These are phyloP conservation scores for Dendrophyllia cribrosa DNA, from an alignment of 64 coral and sea anemone genomes.

Conservation along the genomic window DNA sequence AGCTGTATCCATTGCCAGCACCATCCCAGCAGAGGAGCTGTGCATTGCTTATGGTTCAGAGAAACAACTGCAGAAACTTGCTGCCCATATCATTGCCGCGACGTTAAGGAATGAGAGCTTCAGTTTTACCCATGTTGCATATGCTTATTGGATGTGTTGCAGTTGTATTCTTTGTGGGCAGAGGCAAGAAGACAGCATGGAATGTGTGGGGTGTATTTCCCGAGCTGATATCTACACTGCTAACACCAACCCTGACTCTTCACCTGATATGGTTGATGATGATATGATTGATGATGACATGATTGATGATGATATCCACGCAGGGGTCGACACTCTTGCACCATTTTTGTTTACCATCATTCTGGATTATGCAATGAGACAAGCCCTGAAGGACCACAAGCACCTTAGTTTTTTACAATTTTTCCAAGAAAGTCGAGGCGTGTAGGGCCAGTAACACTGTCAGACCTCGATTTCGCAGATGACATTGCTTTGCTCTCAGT, in stretches of 20 bases:
- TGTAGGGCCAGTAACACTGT: no score
- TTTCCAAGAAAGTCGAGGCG: no score
- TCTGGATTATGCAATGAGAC: no score
- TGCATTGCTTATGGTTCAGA: slow-evolving; percentile 27
- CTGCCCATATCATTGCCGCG: slow-evolving; percentile 13
- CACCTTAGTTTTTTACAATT: no score
- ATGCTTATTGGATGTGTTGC: neutral
- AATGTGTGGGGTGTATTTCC: slow-evolving; percentile 7
- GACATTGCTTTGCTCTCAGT: no score
- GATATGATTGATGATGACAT: no score
- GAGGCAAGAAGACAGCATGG: slow-evolving; percentile 41
- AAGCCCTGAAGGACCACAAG: no score
- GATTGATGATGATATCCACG: no score
- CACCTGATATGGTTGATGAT: neutral
- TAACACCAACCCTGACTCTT: neutral
- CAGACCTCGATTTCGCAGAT: no score
- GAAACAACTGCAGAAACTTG: slow-evolving; percentile 9
- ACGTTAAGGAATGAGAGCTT: neutral
- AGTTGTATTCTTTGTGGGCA: slow-evolving; percentile 2
- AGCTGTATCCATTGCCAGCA: slow-evolving; percentile 31
- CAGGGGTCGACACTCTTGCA: no score
- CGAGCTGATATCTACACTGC: slow-evolving; percentile 4
- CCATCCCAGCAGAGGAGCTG: slow-evolving; percentile 7
- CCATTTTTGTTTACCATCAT: no score
- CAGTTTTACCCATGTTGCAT: slow-evolving; percentile 20